phyloP scores from a whole-genome alignment of 1,140 invertebrate genomes.

The Drosophila nebulosa region DNA sequence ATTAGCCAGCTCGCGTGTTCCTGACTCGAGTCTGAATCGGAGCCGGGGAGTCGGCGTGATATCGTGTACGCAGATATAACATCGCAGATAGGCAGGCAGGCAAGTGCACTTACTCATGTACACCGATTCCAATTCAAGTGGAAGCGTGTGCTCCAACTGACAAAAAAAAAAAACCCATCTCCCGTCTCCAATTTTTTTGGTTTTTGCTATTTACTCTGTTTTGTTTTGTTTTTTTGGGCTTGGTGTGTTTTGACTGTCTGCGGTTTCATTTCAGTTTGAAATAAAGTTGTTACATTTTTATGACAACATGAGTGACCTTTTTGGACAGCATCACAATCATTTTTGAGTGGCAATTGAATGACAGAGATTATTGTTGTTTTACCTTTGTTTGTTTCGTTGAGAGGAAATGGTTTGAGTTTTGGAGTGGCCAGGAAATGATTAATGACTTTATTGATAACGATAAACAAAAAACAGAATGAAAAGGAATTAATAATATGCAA shows the following conservation, averaged over 20 bases:
- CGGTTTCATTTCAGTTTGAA: slow-evolving; percentile 34
- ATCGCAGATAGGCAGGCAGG: slow-evolving; percentile 35
- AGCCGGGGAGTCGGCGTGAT: slow-evolving; percentile 43
- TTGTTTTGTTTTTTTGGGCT: background rate
- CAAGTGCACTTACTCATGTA: slow-evolving; percentile 49
- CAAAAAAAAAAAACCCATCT: slow-evolving; percentile 30
- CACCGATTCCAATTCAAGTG: slow-evolving; percentile 27
- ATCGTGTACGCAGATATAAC: slow-evolving; percentile 60
- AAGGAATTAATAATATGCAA: background rate
- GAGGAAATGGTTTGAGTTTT: slow-evolving; percentile 33
- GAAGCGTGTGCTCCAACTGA: slow-evolving; percentile 36
- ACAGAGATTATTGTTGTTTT: background rate
- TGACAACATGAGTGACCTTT: slow-evolving; percentile 50
- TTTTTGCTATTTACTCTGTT: background rate
- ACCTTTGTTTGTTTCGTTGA: slow-evolving; percentile 1
- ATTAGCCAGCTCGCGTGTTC: slow-evolving; percentile 51
- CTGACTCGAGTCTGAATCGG: slow-evolving; percentile 25
- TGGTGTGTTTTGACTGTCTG: slow-evolving; percentile 17
- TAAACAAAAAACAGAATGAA: slow-evolving; percentile 10
- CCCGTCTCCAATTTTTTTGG: background rate
- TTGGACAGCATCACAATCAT: slow-evolving; percentile 17
- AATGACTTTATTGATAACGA: slow-evolving; percentile 45
- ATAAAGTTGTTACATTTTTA: slow-evolving; percentile 60
- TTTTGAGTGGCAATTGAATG: slow-evolving; percentile 3
- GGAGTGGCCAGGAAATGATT: slow-evolving; percentile 62